phyloP scores from a whole-genome alignment of 2,797 vertebrate genomes.

The Loris lydekkerianus region DNA sequence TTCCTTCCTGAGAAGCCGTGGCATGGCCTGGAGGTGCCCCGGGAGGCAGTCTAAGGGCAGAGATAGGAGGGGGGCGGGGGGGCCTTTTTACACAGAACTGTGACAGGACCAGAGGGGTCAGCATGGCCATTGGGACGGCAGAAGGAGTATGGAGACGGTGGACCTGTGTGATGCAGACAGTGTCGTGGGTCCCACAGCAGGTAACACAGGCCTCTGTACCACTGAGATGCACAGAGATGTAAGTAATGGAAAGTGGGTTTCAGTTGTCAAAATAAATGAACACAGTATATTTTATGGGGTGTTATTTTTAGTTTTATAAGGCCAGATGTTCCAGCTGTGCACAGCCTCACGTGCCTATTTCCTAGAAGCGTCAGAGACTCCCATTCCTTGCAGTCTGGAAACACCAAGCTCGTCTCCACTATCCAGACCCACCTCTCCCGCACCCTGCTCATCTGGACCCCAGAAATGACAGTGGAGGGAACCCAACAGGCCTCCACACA shows the following conservation, averaged over 20 bases:
- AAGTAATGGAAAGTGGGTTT: constrained; percentile 75
- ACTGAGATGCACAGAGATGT: neutral
- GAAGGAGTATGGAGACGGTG: accelerated
- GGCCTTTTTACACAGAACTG: neutral
- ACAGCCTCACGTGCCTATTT: neutral
- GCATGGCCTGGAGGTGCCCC: neutral
- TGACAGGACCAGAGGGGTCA: accelerated
- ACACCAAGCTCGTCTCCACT: neutral
- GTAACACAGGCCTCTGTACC: neutral
- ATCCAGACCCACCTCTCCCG: neutral
- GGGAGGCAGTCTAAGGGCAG: neutral
- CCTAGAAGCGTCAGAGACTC: neutral
- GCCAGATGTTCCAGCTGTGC: constrained; percentile 76
- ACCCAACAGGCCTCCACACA: neutral
- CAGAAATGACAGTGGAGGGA: neutral
- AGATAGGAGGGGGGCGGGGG: accelerated
- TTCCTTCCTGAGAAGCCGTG: accelerated
- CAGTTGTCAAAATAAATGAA: constrained; percentile 77
- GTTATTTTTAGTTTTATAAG: constrained; percentile 75
- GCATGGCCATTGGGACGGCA: accelerated
- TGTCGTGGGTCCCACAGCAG: neutral
- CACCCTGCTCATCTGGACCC: neutral
- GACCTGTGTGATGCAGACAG: accelerated
- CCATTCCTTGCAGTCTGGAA: neutral
- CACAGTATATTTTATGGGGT: constrained; percentile 70